A percentile compares a stretch with the other conserved stretches of the same genome.
Conservation (phyloP, 2,888 invertebrate genomes). For the Polyommatus icarus region DNA sequence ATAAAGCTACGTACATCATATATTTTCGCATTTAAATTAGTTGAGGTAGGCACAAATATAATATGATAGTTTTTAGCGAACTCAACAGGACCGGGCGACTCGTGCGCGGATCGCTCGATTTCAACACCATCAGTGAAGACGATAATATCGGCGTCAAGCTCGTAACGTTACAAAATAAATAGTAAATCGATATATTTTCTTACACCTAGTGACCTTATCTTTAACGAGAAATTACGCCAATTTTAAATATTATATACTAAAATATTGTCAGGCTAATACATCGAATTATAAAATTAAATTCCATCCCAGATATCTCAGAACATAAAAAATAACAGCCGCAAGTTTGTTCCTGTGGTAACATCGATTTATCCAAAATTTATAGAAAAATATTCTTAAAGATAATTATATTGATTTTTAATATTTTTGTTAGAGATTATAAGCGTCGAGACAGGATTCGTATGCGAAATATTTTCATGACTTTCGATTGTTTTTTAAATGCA, state of each 20-base stretch:
- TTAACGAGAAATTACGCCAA: conserved; percentile 58
- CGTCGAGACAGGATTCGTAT: conserved; percentile 27
- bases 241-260: conserved; percentile 55
- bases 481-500: background rate
- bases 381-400: conserved; percentile 69
- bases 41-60: conserved; percentile 4
- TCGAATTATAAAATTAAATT: conserved; percentile 57
- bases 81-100: background rate
- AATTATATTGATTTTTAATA: conserved; percentile 48
- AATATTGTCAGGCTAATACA: conserved; percentile 74
- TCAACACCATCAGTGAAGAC: background rate
- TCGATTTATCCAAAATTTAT: conserved; percentile 59
- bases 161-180: conserved; percentile 36
- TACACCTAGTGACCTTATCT: conserved; percentile 62
- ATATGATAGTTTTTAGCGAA: background rate
- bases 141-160: conserved; percentile 18
- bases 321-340: conserved; percentile 56
- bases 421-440: conserved; percentile 34
- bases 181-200: conserved; percentile 41
- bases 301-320: conserved; percentile 74
- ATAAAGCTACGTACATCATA: background rate
- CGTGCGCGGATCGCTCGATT: background rate
- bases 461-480: background rate
- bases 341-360: conserved; percentile 51
- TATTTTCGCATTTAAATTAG: conserved; percentile 3